phyloP scores from a whole-genome alignment of 92 coral and sea anemone species.

The Micromussa lordhowensis region DNA sequence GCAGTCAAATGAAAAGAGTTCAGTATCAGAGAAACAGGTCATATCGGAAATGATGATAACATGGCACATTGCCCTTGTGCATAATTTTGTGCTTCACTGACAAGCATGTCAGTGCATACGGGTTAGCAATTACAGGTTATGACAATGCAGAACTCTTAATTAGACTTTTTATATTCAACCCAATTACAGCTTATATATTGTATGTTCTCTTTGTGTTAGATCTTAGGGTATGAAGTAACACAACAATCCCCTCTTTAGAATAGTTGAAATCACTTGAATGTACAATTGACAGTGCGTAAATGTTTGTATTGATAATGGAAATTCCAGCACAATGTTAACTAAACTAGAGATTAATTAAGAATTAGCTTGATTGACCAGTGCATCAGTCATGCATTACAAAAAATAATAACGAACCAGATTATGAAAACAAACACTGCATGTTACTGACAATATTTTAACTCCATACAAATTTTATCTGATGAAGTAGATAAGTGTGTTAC shows the following conservation, averaged over 20 bases:
- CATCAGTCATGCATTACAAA: too few species aligned
- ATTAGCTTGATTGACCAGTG: neutral
- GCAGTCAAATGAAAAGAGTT: neutral
- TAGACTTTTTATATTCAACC: neutral
- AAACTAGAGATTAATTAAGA: neutral
- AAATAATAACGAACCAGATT: too few species aligned
- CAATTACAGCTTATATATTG: neutral
- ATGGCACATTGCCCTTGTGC: neutral
- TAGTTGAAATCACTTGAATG: neutral
- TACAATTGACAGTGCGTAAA: neutral
- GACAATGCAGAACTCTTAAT: neutral
- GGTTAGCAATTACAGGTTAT: neutral
- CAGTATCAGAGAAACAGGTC: conserved; percentile 4
- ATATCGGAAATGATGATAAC: neutral
- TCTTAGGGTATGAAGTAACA: neutral
- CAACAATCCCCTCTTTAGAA: too few species aligned
- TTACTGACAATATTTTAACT: too few species aligned
- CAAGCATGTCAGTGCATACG: neutral
- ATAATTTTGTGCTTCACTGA: conserved; percentile 16
- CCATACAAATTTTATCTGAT: too few species aligned
- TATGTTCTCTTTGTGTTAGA: too few species aligned
- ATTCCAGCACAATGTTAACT: neutral
- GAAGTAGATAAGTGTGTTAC: too few species aligned
- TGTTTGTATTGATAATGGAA: too few species aligned
- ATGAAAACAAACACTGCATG: neutral